phyloP scores from a whole-genome alignment of 2,113 vertebrate genomes.

The Geococcyx californianus region DNA sequence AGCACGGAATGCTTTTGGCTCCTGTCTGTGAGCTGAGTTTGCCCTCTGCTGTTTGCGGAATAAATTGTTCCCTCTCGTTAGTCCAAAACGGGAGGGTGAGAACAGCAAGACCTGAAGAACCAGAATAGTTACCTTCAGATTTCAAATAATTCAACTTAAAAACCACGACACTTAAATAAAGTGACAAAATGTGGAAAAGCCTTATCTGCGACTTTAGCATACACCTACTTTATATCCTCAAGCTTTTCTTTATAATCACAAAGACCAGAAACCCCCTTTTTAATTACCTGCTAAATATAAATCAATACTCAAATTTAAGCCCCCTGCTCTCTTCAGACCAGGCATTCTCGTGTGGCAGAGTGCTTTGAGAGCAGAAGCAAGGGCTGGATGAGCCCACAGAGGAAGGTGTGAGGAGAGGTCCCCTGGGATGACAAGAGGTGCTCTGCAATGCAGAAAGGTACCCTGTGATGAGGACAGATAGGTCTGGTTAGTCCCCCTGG shows the following conservation, averaged over 20 bases:
- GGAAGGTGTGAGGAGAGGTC: background rate
- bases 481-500: background rate
- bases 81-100: background rate
- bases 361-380: background rate
- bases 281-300: background rate
- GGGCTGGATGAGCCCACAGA: background rate
- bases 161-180: background rate
- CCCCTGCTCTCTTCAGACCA: background rate
- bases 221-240: background rate
- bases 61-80: background rate
- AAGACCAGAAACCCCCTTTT: background rate
- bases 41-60: conserved; percentile 56
- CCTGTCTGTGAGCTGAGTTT: background rate
- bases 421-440: background rate
- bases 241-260: background rate
- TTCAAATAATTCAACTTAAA: background rate
- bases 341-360: background rate
- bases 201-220: background rate
- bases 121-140: background rate
- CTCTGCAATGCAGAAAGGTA: background rate
- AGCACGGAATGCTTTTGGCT: accelerated
- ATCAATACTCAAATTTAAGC: background rate
- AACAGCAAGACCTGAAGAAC: background rate
- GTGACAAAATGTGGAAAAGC: background rate
- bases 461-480: too few relatives aligned